phyloP scores from a whole-genome alignment of 2,888 invertebrate genomes.

The Lithosia quadra region DNA sequence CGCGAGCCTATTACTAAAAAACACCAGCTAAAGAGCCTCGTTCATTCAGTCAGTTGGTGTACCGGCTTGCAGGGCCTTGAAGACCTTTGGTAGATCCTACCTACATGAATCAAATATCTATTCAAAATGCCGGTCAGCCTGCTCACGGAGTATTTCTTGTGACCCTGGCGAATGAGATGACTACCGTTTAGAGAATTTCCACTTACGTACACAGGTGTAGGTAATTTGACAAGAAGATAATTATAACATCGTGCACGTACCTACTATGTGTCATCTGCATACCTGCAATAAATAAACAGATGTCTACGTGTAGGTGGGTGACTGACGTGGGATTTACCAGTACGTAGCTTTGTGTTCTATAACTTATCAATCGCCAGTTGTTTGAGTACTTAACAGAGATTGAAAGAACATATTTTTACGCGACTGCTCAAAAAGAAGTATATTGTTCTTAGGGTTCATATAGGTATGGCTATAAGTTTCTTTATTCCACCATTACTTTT shows the following conservation, averaged over 20 bases:
- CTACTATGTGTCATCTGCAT: neutral
- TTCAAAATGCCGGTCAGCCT: no score
- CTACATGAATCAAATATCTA: no score
- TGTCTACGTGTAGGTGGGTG: neutral
- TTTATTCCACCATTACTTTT: neutral
- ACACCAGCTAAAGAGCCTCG: neutral
- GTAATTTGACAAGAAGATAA: neutral
- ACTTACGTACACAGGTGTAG: neutral
- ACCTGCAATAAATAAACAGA: neutral
- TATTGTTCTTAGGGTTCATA: no score
- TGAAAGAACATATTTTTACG: neutral
- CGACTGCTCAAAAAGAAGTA: neutral
- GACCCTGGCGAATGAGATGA: neutral
- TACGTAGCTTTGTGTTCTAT: neutral
- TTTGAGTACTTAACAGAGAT: neutral
- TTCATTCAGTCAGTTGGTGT: neutral
- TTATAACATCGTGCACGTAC: neutral
- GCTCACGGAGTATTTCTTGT: no score
- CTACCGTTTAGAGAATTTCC: neutral
- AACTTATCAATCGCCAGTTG: neutral
- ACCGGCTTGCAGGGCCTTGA: neutral
- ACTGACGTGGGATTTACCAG: constrained; percentile 2
- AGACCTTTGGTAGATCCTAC: neutral
- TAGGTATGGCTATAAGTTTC: neutral
- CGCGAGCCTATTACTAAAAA: no score